Conservation (phyloP, 2,797 vertebrate species). For the Poecile montanus region DNA sequence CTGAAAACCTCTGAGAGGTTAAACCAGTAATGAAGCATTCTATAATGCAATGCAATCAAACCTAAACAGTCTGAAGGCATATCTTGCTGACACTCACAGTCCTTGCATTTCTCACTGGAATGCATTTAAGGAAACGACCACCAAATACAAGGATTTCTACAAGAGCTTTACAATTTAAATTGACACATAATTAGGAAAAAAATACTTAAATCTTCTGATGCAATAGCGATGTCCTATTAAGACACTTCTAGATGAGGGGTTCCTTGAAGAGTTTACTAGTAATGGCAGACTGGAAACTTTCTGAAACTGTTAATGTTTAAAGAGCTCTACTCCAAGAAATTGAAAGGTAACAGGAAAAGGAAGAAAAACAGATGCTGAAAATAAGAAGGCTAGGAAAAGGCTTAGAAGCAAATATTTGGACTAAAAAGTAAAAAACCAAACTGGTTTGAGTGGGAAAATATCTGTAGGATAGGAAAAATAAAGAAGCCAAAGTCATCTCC, state of each 20-base stretch:
- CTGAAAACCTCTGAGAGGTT: slow-evolving; percentile 77
- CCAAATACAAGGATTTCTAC: slow-evolving; percentile 30
- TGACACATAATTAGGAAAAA: slow-evolving; percentile 42
- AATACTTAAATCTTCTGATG: slow-evolving; percentile 14
- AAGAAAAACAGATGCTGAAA: neutral
- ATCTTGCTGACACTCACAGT: slow-evolving; percentile 37
- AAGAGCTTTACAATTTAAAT: slow-evolving; percentile 26
- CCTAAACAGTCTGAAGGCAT: slow-evolving; percentile 70
- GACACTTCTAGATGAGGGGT: neutral
- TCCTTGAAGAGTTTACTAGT: slow-evolving; percentile 19
- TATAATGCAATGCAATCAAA: slow-evolving; percentile 76
- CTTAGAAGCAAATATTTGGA: neutral
- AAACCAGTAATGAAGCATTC: slow-evolving; percentile 76
- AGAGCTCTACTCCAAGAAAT: neutral
- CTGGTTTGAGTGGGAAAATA: neutral
- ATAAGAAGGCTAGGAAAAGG: neutral
- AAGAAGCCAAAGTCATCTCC: neutral
- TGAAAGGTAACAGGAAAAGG: neutral
- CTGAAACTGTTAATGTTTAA: slow-evolving; percentile 45
- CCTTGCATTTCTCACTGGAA: slow-evolving; percentile 23
- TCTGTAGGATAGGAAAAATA: neutral
- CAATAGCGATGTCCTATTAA: slow-evolving; percentile 32
- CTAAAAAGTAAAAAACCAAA: neutral
- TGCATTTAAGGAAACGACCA: neutral
- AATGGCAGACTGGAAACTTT: slow-evolving; percentile 48